Evolutionary conservation across 1,140 invertebrate genomes (phyloP).

Genomic region (Dendrolimus kikuchii): DNA sequence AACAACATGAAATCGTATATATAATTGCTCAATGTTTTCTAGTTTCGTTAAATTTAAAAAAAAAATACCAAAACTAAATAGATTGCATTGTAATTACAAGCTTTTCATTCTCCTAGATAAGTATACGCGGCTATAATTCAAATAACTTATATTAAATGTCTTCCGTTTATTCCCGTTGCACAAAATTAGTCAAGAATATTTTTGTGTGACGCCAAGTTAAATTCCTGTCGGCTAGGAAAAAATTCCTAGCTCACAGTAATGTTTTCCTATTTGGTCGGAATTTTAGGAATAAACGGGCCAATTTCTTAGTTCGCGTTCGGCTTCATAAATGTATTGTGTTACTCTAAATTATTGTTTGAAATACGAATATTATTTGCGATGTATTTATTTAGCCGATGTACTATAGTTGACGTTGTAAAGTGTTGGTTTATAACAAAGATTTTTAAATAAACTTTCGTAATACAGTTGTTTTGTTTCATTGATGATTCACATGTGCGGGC

Average conservation of each 20-base stretch:
- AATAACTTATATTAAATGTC: constrained; percentile 21
- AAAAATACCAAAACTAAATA: constrained; percentile 27
- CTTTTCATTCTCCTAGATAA: constrained; percentile 8
- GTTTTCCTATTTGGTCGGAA: too few species aligned
- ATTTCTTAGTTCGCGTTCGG: background rate
- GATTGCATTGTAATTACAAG: constrained; percentile 16
- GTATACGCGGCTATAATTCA: constrained; percentile 15
- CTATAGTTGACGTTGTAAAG: constrained; percentile 40
- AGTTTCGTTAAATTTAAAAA: constrained; percentile 24
- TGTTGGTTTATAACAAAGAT: constrained; percentile 71
- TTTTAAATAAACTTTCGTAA: constrained; percentile 70
- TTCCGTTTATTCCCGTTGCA: background rate
- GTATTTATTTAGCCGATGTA: constrained; percentile 5
- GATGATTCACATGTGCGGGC: too few species aligned
- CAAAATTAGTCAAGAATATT: too few species aligned
- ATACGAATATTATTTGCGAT: constrained; percentile 5
- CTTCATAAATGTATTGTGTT: constrained; percentile 1
- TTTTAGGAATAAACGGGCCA: too few species aligned
- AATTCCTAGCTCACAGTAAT: too few species aligned
- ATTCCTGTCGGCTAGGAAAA: too few species aligned
- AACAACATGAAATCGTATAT: constrained; percentile 9
- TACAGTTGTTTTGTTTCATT: constrained; percentile 56
- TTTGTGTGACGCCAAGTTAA: too few species aligned
- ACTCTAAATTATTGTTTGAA: constrained; percentile 5
- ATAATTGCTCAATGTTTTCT: constrained; percentile 41